Evolutionary conservation across 1,140 invertebrate genomes (phyloP).

Genomic region (Bacillus rossius): DNA sequence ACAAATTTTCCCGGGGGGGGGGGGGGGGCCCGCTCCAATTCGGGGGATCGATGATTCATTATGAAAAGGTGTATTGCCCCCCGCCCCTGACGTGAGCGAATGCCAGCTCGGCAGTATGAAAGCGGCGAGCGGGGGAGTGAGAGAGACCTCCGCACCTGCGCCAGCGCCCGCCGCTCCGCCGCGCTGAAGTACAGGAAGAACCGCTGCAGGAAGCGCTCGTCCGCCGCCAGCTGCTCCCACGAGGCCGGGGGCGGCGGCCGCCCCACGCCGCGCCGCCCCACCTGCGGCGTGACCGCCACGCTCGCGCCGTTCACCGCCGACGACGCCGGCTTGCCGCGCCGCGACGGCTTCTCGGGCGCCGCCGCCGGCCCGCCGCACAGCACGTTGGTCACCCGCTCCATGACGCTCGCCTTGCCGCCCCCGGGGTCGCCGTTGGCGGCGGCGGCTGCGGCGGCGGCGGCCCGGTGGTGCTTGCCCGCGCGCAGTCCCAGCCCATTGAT

Average conservation of each 20-base stretch:
- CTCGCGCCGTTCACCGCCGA: conserved; percentile 14
- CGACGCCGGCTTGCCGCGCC: conserved; percentile 10
- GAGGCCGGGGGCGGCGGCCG: conserved; percentile 33
- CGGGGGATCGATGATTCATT: too few relatives aligned
- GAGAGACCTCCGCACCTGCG: too few relatives aligned
- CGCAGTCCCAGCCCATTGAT: conserved; percentile 78
- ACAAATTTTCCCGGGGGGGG: too few relatives aligned
- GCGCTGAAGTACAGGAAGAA: conserved; percentile 85
- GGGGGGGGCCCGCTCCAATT: too few relatives aligned
- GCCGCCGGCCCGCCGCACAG: conserved; percentile 59
- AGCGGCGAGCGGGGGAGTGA: too few relatives aligned
- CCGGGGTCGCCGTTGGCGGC: conserved; percentile 1
- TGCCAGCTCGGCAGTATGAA: too few relatives aligned
- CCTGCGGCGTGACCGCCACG: conserved; percentile 13
- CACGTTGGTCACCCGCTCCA: conserved; percentile 78
- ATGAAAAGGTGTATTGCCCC: too few relatives aligned
- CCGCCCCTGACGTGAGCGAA: too few relatives aligned
- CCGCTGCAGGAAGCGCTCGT: conserved; percentile 74
- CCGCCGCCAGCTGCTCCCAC: conserved; percentile 71
- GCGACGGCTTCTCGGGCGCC: conserved; percentile 31
- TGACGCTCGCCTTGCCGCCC: conserved; percentile 57
- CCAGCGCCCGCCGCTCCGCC: conserved; percentile 67
- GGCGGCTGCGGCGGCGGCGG: not conserved
- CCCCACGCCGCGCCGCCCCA: conserved; percentile 26
- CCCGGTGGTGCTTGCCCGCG: conserved; percentile 52